A percentile compares a stretch with the other conserved stretches of the same genome.
Conservation (phyloP, 2,888 invertebrate species). For the Clostera curtula region DNA sequence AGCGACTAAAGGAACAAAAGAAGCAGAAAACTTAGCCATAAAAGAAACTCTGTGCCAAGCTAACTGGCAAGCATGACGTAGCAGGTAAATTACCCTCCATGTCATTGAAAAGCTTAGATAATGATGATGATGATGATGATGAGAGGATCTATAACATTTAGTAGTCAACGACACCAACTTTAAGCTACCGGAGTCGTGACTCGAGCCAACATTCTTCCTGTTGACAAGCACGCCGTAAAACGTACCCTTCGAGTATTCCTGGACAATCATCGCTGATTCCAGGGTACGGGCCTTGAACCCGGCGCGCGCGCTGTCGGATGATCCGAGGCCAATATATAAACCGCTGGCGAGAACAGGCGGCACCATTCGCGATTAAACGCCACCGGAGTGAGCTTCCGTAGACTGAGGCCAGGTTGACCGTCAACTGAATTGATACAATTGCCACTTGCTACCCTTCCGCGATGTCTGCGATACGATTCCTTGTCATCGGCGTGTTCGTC, state of each 20-base stretch:
- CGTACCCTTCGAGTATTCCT: slow-evolving; percentile 41
- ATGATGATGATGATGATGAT: too few species aligned
- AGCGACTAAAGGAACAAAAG: too few species aligned
- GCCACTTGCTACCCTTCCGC: slow-evolving; percentile 55
- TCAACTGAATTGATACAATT: slow-evolving; percentile 63
- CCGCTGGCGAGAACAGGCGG: slow-evolving; percentile 53
- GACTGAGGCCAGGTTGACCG: slow-evolving; percentile 58
- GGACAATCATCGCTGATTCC: slow-evolving; percentile 44
- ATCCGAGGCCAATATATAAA: slow-evolving; percentile 73
- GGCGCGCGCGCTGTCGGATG: slow-evolving; percentile 59
- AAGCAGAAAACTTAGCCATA: too few species aligned
- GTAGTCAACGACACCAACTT: slow-evolving; percentile 18
- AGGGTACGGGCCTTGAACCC: slow-evolving; percentile 69
- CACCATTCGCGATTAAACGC: slow-evolving; percentile 67
- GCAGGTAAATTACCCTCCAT: too few species aligned
- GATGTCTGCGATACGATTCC: slow-evolving; percentile 44
- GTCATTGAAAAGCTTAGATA: too few species aligned
- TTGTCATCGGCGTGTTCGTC: slow-evolving; percentile 34
- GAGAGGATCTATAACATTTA: too few species aligned
- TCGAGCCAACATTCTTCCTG: slow-evolving; percentile 35
- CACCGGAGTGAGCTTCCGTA: slow-evolving; percentile 61
- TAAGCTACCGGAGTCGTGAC: slow-evolving; percentile 27
- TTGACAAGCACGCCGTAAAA: slow-evolving; percentile 37
- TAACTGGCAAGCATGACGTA: too few species aligned
- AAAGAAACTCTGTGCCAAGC: too few species aligned